Base-by-base conservation (phyloP, 2,113 vertebrate species). In the Atherinomorus stipes region DNA sequence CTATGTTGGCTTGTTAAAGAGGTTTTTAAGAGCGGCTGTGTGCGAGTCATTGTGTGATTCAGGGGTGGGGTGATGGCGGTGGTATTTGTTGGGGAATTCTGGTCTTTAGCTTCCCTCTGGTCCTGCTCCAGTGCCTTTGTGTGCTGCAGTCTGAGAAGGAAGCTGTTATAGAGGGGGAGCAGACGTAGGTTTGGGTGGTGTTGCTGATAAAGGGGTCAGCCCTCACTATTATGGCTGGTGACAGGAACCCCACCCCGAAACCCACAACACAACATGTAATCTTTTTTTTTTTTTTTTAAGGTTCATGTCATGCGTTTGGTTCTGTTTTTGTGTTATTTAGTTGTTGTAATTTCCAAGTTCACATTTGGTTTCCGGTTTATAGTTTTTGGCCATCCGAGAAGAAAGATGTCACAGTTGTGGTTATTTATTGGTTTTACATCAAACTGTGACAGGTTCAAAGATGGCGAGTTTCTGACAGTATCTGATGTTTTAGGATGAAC, bases 101-200 rank as follows among this genome's bases (percentile, higher is more conserved):
- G 64, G 21, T 71, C 45, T 77, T 71, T 23, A 66, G 72, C 72
- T 63, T 47, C 51, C 72, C 75, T 66, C 75, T 75, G 7, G 76
- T 76, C 31, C 23, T 13, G 60, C 81, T 88, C 74, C 19, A 22
- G 16, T 76, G 76, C 50, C 54, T 80, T 80, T 84, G 66, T 81
- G 64, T 53, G 28, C 26, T 25, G 50, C 42, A 13, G 71, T 51
- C 51, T 68, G 58, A 47, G 78, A 67, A 61, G 19, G 60, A 70
- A 23, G 6, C 47, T 40, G 25, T 12, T 13, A 28, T 45, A 44
- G 66, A 59, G 68, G 23, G 64, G 34, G 37, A 64, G 7, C n/a
- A 15, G 13, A 65, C 10, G 2, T 28, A 3, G 11, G 44, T 56
- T 47, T 38, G 65, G 58, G 65, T 45, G 49, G 52, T 11, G 51